phyloP scores from a whole-genome alignment of 2,888 invertebrate genomes.

The Mesodorylaimus sp. region DNA sequence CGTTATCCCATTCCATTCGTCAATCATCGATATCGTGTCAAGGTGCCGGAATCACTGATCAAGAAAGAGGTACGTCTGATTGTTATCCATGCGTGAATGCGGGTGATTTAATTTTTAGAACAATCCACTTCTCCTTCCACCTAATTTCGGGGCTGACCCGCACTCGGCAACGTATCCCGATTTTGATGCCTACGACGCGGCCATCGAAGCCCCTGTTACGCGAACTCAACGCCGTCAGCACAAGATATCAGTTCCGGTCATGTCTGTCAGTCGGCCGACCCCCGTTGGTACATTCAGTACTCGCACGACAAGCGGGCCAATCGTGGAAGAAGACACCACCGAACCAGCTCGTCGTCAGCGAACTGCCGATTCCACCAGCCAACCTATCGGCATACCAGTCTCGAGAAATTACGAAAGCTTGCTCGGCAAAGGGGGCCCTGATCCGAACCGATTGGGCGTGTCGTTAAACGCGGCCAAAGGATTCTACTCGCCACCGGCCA shows the following conservation, averaged over 20 bases:
- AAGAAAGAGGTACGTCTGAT: not conserved
- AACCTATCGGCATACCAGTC: too few relatives aligned
- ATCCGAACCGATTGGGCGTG: too few relatives aligned
- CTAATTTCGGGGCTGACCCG: not conserved
- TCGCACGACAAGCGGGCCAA: too few relatives aligned
- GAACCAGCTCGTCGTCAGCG: too few relatives aligned
- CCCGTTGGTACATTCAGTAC: too few relatives aligned
- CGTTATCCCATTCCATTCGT: not conserved
- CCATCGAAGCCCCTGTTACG: not conserved
- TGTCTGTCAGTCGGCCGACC: too few relatives aligned
- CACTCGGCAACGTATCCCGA: slow-evolving; percentile 11
- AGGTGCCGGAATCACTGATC: not conserved
- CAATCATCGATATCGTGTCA: not conserved
- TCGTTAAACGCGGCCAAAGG: too few relatives aligned
- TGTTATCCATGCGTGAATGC: too few relatives aligned
- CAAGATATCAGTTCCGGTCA: not conserved
- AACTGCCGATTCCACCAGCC: too few relatives aligned
- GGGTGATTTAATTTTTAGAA: not conserved
- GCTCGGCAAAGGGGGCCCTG: too few relatives aligned
- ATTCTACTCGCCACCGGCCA: not conserved
- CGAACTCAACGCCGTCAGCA: not conserved
- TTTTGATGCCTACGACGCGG: slow-evolving; percentile 14
- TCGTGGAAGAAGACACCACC: too few relatives aligned
- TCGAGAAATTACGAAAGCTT: too few relatives aligned
- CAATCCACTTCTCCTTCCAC: not conserved